phyloP scores from a whole-genome alignment of 2,113 vertebrate species.

The Odontophorus gujanensis region DNA sequence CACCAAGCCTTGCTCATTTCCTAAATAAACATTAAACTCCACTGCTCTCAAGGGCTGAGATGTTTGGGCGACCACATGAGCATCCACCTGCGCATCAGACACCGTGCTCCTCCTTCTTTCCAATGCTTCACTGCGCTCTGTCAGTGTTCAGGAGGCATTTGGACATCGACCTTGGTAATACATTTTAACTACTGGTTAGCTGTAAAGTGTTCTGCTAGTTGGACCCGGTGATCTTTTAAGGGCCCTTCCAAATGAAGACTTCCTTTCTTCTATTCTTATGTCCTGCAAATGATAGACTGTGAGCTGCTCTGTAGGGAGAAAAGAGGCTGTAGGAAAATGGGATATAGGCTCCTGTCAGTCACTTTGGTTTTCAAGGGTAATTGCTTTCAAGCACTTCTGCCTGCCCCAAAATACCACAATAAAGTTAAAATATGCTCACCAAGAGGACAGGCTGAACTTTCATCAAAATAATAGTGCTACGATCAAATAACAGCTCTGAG shows the following conservation, averaged over 20 bases:
- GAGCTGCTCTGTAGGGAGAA: neutral
- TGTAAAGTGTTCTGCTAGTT: neutral
- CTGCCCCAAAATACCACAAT: neutral
- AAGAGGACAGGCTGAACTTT: neutral
- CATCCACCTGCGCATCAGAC: fast-evolving
- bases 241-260: neutral
- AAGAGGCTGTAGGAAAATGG: neutral
- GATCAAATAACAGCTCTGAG: neutral
- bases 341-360: neutral
- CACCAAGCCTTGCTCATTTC: neutral
- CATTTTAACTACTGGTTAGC: neutral
- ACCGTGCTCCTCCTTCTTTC: neutral
- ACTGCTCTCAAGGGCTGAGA: neutral
- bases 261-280: neutral
- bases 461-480: neutral
- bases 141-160: neutral
- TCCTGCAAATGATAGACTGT: neutral
- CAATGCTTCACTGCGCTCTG: fast-evolving
- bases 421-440: neutral
- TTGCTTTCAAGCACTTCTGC: neutral
- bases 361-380: neutral
- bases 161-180: neutral
- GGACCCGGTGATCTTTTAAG: neutral
- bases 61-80: neutral
- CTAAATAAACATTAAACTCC: neutral